A percentile compares a stretch with the other conserved stretches of the same genome.
phyloP scores from a whole-genome alignment of 2,797 vertebrate species.

The Acanthiza pusilla region DNA sequence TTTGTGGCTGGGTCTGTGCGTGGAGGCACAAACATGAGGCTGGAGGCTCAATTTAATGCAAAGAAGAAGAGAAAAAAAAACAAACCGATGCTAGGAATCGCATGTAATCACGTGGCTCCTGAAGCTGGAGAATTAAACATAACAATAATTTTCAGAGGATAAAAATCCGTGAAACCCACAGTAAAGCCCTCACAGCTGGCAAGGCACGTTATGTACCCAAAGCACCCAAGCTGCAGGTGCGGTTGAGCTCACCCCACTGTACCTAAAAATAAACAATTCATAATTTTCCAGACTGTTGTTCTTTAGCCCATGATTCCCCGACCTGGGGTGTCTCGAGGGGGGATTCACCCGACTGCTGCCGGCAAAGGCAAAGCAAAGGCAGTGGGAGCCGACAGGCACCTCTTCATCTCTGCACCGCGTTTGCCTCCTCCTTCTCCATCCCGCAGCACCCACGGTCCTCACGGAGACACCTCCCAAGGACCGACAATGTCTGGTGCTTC shows the following conservation, averaged over 20 bases:
- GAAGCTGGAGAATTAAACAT: background rate
- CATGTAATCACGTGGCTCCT: background rate
- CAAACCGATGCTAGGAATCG: background rate
- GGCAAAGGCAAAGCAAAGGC: background rate
- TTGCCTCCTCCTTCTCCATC: background rate
- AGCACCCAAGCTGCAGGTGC: background rate
- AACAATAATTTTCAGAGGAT: background rate
- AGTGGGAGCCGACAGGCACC: fast-evolving
- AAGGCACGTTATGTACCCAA: background rate
- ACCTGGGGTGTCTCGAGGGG: background rate
- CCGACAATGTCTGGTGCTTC: background rate
- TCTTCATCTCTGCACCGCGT: fast-evolving
- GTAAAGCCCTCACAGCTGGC: background rate
- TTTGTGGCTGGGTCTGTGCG: background rate
- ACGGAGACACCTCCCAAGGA: fast-evolving
- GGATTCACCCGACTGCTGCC: fast-evolving
- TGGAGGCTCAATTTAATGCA: background rate
- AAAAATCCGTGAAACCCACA: background rate
- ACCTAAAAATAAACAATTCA: background rate
- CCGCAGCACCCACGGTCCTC: fast-evolving
- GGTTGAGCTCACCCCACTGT: background rate
- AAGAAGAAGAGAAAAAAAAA: background rate
- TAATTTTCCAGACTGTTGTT: background rate
- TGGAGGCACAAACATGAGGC: background rate
- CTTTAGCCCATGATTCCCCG: background rate